Evolutionary conservation across 2,797 vertebrate species (phyloP).

Genomic region (Spinibarbus caldwelli): DNA sequence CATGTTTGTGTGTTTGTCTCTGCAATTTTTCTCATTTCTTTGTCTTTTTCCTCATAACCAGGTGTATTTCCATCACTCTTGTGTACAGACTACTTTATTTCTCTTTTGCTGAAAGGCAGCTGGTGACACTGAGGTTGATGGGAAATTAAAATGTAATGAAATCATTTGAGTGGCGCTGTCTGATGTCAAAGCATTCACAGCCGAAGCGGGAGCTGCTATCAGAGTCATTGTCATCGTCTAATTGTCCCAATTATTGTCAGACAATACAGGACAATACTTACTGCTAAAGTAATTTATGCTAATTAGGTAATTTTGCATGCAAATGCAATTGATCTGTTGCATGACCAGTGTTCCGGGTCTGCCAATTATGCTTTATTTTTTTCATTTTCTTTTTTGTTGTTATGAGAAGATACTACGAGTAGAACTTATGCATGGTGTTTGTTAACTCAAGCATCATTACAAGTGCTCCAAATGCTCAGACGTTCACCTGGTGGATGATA

Average conservation of each 20-base stretch:
- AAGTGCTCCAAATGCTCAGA: neutral
- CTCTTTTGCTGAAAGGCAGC: neutral
- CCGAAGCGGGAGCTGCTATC: neutral
- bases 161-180: neutral
- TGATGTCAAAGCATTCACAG: neutral
- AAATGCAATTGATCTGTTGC: slow-evolving; percentile 4
- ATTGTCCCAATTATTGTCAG: slow-evolving; percentile 3
- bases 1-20: neutral
- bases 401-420: neutral
- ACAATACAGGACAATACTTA: neutral
- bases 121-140: slow-evolving; percentile 4
- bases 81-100: neutral
- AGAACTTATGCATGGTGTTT: neutral
- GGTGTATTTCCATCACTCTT: neutral
- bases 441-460: neutral
- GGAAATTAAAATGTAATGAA: slow-evolving; percentile 4
- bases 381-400: neutral
- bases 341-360: neutral
- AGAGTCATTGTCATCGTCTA: neutral
- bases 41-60: neutral
- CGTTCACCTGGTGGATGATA: neutral
- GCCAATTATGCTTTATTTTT: neutral
- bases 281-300: neutral
- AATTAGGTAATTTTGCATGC: neutral
- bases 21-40: neutral